These are phyloP conservation scores for Cephalopterus ornatus DNA, from an alignment of 2,113 vertebrate genomes.

Conservation along the genomic window DNA sequence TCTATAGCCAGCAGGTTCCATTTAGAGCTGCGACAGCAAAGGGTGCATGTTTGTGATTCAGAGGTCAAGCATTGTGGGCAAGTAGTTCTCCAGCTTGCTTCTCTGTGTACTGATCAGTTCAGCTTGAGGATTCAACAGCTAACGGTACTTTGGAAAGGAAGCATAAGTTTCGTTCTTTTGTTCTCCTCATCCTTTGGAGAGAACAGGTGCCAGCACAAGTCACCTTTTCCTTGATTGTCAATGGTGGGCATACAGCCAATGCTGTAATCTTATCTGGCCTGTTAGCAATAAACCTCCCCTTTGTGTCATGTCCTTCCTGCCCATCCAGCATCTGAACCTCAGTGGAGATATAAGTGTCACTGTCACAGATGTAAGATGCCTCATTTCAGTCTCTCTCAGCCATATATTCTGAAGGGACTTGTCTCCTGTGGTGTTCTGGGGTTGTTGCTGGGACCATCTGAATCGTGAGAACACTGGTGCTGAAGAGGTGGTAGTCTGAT, in stretches of 20 bases:
- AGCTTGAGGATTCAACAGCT: background rate
- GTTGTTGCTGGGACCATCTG: background rate
- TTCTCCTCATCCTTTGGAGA: background rate
- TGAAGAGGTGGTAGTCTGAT: background rate
- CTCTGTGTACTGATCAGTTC: background rate
- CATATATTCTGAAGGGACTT: background rate
- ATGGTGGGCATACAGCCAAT: background rate
- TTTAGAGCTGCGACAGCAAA: background rate
- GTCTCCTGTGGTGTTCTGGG: background rate
- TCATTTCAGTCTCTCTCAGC: background rate
- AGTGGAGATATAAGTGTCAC: background rate
- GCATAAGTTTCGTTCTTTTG: background rate
- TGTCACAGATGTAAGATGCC: background rate
- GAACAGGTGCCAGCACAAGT: background rate
- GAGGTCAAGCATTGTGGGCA: background rate
- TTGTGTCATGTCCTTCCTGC: background rate
- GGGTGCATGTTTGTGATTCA: background rate
- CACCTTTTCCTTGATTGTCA: background rate
- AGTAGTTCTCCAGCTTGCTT: background rate
- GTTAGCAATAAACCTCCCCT: background rate
- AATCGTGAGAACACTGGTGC: background rate
- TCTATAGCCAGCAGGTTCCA: background rate
- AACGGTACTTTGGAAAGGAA: background rate
- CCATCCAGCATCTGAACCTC: background rate
- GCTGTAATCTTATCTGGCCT: background rate